Evolutionary conservation across 92 coral and sea anemone genomes (phyloP), one percentile per base, ranked within the genome.

Genomic region (Metridium senile): DNA sequence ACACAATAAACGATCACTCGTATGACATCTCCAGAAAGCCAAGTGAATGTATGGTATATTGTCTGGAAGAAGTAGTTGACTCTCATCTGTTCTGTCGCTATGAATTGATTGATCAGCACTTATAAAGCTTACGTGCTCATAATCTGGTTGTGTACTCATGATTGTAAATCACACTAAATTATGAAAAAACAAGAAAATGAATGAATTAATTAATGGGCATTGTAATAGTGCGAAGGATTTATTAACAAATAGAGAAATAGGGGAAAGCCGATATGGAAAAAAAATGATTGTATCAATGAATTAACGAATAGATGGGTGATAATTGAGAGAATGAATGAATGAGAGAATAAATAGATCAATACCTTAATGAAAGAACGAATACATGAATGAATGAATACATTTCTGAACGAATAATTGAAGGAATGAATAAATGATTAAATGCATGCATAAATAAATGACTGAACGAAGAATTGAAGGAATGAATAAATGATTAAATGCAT

Each of bases 21-120:
- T 30, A 28, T 45, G 30, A 20, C 66, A 72, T 35, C 52, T 72
- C 65, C 65, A 72, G 66, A 46, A 72, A 26, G 46, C n/a, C 1
- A 31, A 46, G 0, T 71, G 26, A 49, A 35, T 26, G 17, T 27
- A n/a, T 28, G 0, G 25, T 25, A 0, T 10, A 10, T 20, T 26
- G 16, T 54, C 65, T 17, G 1, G 39, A 11, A 29, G 57, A 13
- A 45, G 11, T 2, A 13, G 16, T 11, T 29, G 31, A 16, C 3
- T 54, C 23, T 54, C 59, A 19, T 56, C 56, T 72, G 34, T 35
- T 56, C 52, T 26, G 27, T 56, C 19, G 51, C 30, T 16, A 1
- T 31, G 53, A 46, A 68, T 22, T 33, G 62, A 19, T 70, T 46
- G 30, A 70, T n/a, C 62, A 33, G 20, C n/a, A 11, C 28, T 30